Evolutionary conservation across 2,888 invertebrate genomes (phyloP), one percentile per base, ranked within the genome.

Genomic region (Drosophila suboccidentalis): DNA sequence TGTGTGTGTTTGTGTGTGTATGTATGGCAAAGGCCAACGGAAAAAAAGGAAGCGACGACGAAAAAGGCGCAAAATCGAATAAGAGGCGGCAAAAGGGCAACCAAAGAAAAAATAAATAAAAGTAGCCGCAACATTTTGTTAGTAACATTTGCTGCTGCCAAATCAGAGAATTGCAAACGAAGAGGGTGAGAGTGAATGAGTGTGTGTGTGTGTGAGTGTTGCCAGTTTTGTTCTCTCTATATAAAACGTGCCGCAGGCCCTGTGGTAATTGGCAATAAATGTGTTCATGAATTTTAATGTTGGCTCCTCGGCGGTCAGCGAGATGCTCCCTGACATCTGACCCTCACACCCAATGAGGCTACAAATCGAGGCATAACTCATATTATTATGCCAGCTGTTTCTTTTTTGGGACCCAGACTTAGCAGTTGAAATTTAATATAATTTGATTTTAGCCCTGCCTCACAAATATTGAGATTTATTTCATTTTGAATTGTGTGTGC

Each of bases 201-300:
- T n/a, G n/a, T 34, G 32, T 34, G 51, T 39, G 19, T 22, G 29
- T 60, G 26, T 59, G 46, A 54, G 39, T 22, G 32, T 55, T 50
- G 60, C 50, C 71, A 51, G 73, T 46, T 47, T 78, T 57, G 44
- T 61, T 47, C 63, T 57, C 51, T 68, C 73, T 71, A 88, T 75
- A 77, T 67, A 75, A 70, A 86, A 82, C 88, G 86, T 87, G 86
- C 78, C 75, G 38, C 41, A 71, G 75, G 80, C 86, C 75, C 60
- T 71, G 84, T 82, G 82, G 90, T 89, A 90, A 90, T 89, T 89
- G 90, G 87, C 90, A 90, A 89, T 89, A 90, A 89, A 89, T 89
- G 89, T 87, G 90, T 90, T 90, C 89, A 90, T 89, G 89, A 90
- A 89, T 89, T 90, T 89, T 89, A 89, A 90, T 89, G 90, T 60